A percentile compares a stretch with the other conserved stretches of the same genome.
Conservation (phyloP, 2,113 vertebrate genomes). For the Cervus canadensis region DNA sequence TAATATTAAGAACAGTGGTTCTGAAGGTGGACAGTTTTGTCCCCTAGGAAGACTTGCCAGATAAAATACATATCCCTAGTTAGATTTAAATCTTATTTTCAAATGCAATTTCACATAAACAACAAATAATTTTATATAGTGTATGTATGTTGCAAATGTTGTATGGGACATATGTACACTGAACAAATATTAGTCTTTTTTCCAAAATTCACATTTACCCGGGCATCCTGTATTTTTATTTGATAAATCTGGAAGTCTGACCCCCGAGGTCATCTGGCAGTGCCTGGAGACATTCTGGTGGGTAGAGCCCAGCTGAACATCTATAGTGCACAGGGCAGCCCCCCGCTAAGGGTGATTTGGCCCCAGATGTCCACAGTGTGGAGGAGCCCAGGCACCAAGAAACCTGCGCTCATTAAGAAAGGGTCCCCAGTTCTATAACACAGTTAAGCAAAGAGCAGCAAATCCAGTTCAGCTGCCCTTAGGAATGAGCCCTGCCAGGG, state of each 20-base stretch:
- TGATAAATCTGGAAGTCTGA: neutral
- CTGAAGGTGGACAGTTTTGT: neutral
- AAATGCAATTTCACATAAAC: neutral
- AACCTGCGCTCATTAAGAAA: neutral
- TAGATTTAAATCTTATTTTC: neutral
- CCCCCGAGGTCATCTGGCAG: neutral
- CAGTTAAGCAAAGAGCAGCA: neutral
- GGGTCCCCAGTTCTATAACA: neutral
- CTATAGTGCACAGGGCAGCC: neutral
- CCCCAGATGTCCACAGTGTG: neutral
- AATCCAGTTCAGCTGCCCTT: neutral
- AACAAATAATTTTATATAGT: neutral
- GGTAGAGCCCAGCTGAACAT: neutral
- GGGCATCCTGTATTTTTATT: neutral
- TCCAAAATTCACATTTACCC: neutral
- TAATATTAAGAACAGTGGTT: neutral
- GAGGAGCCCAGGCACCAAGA: neutral
- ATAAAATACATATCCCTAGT: neutral
- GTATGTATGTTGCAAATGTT: neutral
- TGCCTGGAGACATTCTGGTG: neutral
- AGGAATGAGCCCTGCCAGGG: neutral
- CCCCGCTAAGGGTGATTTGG: neutral
- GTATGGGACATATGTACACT: neutral
- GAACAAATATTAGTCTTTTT: neutral
- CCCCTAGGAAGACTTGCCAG: neutral